These are phyloP conservation scores for Halcyon chelicuti DNA, from an alignment of 2,797 vertebrate species.

Conservation along the genomic window DNA sequence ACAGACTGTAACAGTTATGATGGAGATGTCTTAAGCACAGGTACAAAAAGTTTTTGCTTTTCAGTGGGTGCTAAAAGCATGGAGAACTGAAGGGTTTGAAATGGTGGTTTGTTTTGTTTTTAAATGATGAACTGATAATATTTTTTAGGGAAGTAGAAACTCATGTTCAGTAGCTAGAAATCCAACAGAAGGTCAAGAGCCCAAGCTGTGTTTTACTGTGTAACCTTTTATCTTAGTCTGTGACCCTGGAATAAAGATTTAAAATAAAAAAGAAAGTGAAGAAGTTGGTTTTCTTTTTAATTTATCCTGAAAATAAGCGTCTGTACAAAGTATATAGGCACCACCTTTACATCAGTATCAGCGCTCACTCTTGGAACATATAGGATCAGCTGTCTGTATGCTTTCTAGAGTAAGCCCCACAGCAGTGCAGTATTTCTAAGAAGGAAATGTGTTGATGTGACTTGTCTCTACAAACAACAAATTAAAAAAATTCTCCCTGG, in stretches of 20 bases:
- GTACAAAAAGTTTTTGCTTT: background rate
- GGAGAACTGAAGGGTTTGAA: background rate
- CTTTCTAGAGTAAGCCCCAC: background rate
- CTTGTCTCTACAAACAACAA: background rate
- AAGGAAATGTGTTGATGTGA: background rate
- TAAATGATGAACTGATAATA: background rate
- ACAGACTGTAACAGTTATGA: background rate
- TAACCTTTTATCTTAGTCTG: slow-evolving; percentile 8
- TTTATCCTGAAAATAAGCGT: background rate
- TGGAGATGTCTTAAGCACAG: background rate
- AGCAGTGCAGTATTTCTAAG: background rate
- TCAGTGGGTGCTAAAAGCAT: background rate
- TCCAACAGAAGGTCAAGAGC: background rate
- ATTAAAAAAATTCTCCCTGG: background rate
- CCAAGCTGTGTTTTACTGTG: background rate
- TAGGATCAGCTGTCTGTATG: background rate
- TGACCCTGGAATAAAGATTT: slow-evolving; percentile 34
- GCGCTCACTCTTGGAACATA: background rate
- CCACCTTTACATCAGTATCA: rapidly evolving
- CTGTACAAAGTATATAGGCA: background rate
- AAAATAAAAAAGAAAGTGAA: background rate
- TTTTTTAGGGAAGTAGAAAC: background rate
- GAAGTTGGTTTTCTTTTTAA: background rate
- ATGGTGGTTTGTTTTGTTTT: background rate
- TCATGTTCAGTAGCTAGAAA: background rate